Base-by-base conservation (phyloP, 2,888 invertebrate genomes). In the Hirtodrosophila trivittata region DNA sequence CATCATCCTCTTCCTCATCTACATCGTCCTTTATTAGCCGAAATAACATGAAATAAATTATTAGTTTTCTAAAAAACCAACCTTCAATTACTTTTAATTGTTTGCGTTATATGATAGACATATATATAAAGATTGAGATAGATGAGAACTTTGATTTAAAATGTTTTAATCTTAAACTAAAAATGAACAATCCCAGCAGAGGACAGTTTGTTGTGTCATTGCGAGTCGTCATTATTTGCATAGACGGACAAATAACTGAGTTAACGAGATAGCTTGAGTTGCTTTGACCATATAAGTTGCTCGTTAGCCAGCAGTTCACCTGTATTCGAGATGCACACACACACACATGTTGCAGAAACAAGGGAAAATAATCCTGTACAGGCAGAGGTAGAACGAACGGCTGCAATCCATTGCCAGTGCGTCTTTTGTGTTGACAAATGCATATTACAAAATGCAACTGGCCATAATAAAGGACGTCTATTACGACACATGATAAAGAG, bases 391-490 rank as follows among this genome's bases (percentile, higher is more conserved):
- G 30, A 51, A 42, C 51, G 33, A 51, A 66, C 32, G 58, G 47
- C 59, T 59, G 52, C 32, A 28, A 49, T 49, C 39, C 12, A 55
- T 51, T 65, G 62, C 49, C 41, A 26, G 57, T 49, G 69, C 52
- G 74, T 63, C 69, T 75, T 70, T 60, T 68, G 80, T 75, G 83
- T 83, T 77, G 83, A 77, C 83, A 77, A 83, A 77, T 77, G 83
- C 80, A 83, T 80, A 76, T 83, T 73, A 72, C 76, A 75, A 64
- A 68, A 66, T 72, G 73, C 73, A 76, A 83, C 77, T 80, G 80
- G 84, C 77, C 76, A 66, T 76, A 80, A 65, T 70, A 71, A 63
- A 75, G 76, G 71, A 76, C 77, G 73, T 60, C 70, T 70, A 80
- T 77, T 84, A 70, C 81, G 73, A 66, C 74, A 75, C 56, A 70